These are phyloP conservation scores for Chlamydotis undulata DNA, from an alignment of 2,113 vertebrate species.

Conservation along the genomic window DNA sequence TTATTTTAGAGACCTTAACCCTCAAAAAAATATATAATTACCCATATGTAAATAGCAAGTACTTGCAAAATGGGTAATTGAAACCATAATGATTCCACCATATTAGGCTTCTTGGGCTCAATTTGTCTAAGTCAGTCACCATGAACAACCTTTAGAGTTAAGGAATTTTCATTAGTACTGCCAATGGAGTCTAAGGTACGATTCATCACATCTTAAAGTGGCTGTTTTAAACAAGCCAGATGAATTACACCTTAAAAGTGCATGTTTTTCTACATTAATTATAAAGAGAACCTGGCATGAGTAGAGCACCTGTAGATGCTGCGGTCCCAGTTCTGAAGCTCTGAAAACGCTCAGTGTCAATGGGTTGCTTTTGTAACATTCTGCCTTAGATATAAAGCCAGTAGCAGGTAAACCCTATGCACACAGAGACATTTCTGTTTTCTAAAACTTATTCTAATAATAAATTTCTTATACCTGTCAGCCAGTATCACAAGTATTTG, in stretches of 20 bases:
- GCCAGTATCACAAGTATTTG: neutral
- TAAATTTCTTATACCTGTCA: neutral
- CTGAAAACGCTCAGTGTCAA: neutral
- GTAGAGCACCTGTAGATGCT: neutral
- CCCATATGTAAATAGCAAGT: neutral
- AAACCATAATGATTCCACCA: neutral
- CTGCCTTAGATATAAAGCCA: neutral
- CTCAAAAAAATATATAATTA: neutral
- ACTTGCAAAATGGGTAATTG: neutral
- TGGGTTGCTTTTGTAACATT: neutral
- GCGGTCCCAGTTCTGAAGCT: neutral
- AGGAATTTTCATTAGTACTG: conserved; percentile 30
- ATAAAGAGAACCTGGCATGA: neutral
- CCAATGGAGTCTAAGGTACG: neutral
- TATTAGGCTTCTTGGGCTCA: neutral
- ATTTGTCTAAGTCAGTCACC: conserved; percentile 31
- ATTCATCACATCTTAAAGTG: conserved; percentile 38
- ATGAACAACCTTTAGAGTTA: neutral
- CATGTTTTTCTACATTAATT: neutral
- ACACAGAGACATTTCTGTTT: neutral
- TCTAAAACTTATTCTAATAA: neutral
- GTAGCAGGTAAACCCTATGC: neutral
- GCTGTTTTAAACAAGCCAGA: conserved; percentile 14
- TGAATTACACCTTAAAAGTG: conserved; percentile 21
- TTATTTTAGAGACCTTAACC: neutral